phyloP scores from a whole-genome alignment of 2,113 vertebrate species.

The Chaetodon auriga region DNA sequence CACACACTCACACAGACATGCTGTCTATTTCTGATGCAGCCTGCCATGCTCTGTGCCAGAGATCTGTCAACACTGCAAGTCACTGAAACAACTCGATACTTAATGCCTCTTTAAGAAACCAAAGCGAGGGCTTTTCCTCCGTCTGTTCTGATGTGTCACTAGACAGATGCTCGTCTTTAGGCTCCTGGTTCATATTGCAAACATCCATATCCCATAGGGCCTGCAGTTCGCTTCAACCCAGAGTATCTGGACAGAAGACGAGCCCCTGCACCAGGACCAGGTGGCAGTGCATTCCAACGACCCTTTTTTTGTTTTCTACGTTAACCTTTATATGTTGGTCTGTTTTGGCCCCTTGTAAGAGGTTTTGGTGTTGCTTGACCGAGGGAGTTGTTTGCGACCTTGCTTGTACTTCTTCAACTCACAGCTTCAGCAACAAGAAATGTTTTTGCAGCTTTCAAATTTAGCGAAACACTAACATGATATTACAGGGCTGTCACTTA shows the following conservation, averaged over 20 bases:
- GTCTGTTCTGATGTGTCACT: conserved; percentile 32
- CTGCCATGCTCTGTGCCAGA: conserved; percentile 17
- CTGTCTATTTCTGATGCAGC: background rate
- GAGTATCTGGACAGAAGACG: conserved; percentile 84
- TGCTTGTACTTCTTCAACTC: conserved; percentile 61
- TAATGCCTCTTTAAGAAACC: conserved; percentile 26
- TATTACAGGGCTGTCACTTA: conserved; percentile 27
- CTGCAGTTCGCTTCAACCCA: conserved; percentile 82
- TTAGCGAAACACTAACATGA: conserved; percentile 55
- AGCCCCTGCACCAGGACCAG: conserved; percentile 77
- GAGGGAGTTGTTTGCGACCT: conserved; percentile 39
- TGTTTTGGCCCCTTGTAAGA: conserved; percentile 34
- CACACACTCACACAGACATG: background rate
- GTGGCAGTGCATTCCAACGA: conserved; percentile 73
- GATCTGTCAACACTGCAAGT: conserved; percentile 32
- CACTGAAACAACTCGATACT: conserved; percentile 16
- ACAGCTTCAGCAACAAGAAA: conserved; percentile 33
- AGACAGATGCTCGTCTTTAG: conserved; percentile 39
- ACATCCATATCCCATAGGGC: conserved; percentile 80
- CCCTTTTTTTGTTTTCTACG: conserved; percentile 41
- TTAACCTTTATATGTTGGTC: conserved; percentile 42
- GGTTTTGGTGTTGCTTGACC: conserved; percentile 52
- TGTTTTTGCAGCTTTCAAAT: conserved; percentile 43
- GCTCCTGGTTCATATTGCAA: conserved; percentile 56
- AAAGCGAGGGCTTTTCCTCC: conserved; percentile 6